Conservation (phyloP, 2,888 invertebrate genomes). For the Dynastes hyllus region DNA sequence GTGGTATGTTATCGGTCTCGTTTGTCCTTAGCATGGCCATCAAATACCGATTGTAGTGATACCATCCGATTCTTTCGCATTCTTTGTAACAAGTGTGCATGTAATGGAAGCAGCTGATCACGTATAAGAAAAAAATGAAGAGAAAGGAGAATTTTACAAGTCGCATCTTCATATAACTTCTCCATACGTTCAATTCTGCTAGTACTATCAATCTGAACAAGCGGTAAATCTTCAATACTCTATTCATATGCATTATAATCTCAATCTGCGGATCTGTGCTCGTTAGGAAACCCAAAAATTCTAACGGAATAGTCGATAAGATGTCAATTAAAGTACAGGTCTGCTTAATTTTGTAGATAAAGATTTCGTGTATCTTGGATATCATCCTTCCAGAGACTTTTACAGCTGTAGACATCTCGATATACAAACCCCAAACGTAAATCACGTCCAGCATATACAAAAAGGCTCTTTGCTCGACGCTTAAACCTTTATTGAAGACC, state of each 20-base stretch:
- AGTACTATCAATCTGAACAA: conserved; percentile 45
- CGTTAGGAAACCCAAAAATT: conserved; percentile 7
- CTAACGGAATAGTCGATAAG: conserved; percentile 51
- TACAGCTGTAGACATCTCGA: conserved; percentile 56
- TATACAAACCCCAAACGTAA: conserved; percentile 54
- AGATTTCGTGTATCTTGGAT: conserved; percentile 50
- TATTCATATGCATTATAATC: conserved; percentile 44
- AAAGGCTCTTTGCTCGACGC: conserved; percentile 29
- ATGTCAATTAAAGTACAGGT: conserved; percentile 52
- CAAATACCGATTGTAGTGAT: conserved; percentile 41
- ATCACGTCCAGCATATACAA: conserved; percentile 53
- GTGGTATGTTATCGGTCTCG: not conserved
- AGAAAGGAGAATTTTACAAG: conserved; percentile 50
- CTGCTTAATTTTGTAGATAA: conserved; percentile 52
- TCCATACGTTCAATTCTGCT: conserved; percentile 50
- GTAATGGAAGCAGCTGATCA: conserved; percentile 51
- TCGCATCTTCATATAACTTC: conserved; percentile 47
- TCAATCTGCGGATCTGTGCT: conserved; percentile 26
- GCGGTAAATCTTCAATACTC: conserved; percentile 52
- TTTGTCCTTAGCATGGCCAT: not conserved
- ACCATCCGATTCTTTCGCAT: conserved; percentile 54
- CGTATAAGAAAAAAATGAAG: conserved; percentile 48
- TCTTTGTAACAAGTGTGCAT: conserved; percentile 50
- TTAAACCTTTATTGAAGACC: conserved; percentile 49
- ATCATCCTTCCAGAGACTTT: conserved; percentile 52